Percentiles rank a stretch among this genome's conserved stretches.
Evolutionary conservation across 2,888 invertebrate species (phyloP).

Genomic region (Eupsilia transversa): DNA sequence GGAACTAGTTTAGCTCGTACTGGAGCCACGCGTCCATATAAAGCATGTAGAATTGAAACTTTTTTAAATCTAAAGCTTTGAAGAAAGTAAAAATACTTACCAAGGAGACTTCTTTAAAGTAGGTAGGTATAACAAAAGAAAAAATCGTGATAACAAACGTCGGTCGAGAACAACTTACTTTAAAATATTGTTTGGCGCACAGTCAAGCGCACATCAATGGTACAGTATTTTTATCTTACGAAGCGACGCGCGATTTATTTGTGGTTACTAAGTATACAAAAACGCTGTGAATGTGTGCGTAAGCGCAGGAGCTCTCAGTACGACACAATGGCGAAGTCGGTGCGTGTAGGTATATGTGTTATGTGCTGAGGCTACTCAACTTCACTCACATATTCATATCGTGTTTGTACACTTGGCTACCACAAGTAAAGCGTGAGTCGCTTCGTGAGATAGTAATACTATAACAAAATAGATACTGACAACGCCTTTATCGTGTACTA

Average conservation of each 20-base stretch:
- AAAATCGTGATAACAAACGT: no score
- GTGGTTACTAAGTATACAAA: no score
- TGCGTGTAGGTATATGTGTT: no score
- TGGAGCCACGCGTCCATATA: not conserved
- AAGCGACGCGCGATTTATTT: no score
- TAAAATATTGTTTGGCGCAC: not conserved
- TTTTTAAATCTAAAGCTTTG: not conserved
- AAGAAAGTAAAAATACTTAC: not conserved
- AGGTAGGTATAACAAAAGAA: not conserved
- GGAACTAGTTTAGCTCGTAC: not conserved
- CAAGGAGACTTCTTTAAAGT: not conserved
- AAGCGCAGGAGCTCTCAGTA: no score
- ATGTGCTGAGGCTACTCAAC: no score
- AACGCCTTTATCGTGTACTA: not conserved
- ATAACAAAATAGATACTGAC: not conserved
- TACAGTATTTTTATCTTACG: not conserved
- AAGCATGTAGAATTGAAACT: constrained; percentile 2
- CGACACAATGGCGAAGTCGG: no score
- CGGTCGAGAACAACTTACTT: not conserved
- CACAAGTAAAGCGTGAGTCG: no score
- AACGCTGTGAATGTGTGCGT: no score
- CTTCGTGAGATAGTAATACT: no score
- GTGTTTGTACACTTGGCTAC: no score
- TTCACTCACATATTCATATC: no score
- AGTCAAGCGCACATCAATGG: not conserved